Evolutionary conservation across 2,113 vertebrate species (phyloP).

Genomic region (Mobula birostris): DNA sequence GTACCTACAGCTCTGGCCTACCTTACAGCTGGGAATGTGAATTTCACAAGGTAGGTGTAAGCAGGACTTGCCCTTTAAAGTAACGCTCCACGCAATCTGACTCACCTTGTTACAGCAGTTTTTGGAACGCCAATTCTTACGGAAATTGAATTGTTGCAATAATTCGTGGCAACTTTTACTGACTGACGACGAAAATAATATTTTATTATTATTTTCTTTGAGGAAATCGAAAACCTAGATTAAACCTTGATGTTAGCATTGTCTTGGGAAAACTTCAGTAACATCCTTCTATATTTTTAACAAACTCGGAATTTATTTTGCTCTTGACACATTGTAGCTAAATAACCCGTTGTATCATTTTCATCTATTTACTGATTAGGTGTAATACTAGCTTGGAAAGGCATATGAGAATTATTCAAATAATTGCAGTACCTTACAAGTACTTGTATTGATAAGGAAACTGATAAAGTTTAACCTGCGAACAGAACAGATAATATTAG

Average conservation of each 20-base stretch:
- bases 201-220: too few relatives aligned
- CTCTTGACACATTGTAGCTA: neutral
- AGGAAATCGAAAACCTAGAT: too few relatives aligned
- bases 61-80: too few relatives aligned
- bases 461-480: neutral
- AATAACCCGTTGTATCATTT: neutral
- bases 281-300: neutral
- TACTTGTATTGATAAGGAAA: neutral
- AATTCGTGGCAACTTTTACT: too few relatives aligned
- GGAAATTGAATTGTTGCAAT: too few relatives aligned
- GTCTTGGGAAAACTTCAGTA: neutral
- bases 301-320: neutral
- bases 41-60: conserved; percentile 1
- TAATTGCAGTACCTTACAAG: neutral
- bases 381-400: neutral
- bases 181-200: too few relatives aligned
- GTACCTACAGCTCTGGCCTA: neutral
- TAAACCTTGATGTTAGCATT: neutral
- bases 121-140: too few relatives aligned
- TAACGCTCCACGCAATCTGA: too few relatives aligned
- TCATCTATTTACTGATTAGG: neutral
- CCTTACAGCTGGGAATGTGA: neutral
- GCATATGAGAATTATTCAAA: neutral
- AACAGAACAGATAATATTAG: neutral
- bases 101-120: too few relatives aligned